These are phyloP conservation scores for Pristis pectinata DNA, from an alignment of 2,797 vertebrate genomes.

Conservation along the genomic window DNA sequence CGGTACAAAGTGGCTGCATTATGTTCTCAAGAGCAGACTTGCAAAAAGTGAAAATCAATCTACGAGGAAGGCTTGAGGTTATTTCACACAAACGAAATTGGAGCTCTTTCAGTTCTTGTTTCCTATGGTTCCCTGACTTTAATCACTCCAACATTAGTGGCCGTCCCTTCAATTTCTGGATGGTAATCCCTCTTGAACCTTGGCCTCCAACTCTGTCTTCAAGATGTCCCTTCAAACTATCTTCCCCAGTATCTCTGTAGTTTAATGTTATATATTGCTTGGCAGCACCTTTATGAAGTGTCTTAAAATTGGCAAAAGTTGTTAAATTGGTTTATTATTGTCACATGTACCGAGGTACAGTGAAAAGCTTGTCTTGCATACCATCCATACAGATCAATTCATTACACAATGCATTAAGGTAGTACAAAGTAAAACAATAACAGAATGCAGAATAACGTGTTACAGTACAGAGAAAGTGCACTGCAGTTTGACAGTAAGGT, in stretches of 20 bases:
- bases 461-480: no score
- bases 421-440: no score
- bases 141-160: background rate
- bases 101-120: background rate
- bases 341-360: no score
- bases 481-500: no score
- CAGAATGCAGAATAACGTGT: no score
- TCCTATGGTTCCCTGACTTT: background rate
- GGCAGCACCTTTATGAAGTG: background rate
- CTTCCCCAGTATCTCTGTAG: background rate
- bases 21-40: background rate
- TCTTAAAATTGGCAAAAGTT: no score
- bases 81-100: background rate
- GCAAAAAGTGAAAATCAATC: background rate
- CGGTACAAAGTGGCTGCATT: background rate
- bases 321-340: no score
- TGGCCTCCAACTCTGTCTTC: no score
- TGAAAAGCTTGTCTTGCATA: no score
- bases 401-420: no score
- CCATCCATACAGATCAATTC: no score
- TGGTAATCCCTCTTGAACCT: no score
- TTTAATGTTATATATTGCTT: background rate
- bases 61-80: background rate
- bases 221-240: background rate
- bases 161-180: background rate